Conservation (phyloP, 1,140 invertebrate species). For the Lasioglossum baleicum region DNA sequence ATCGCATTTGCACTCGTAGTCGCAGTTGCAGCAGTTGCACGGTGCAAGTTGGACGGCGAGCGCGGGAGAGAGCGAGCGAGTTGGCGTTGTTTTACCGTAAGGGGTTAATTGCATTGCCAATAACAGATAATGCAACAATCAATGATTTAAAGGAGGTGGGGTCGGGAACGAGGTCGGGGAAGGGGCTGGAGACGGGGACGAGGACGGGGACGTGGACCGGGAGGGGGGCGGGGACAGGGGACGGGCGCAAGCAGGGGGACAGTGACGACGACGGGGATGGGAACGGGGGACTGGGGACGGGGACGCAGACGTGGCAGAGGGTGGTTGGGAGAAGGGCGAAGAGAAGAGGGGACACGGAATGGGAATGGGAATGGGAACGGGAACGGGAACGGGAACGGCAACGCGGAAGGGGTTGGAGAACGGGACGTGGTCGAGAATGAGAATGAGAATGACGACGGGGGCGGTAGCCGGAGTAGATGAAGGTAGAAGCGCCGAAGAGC, state of each 20-base stretch:
- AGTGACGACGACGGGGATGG: constrained; percentile 19
- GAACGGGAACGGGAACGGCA: not conserved
- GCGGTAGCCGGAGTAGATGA: constrained; percentile 28
- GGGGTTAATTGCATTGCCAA: constrained; percentile 80
- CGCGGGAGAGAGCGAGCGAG: constrained; percentile 37
- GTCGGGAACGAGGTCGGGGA: constrained; percentile 21
- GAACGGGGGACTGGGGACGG: not conserved
- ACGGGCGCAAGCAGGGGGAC: not conserved
- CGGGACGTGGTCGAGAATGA: constrained; percentile 48
- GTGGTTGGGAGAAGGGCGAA: constrained; percentile 27
- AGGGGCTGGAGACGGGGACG: constrained; percentile 1
- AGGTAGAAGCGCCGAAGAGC: constrained; percentile 20
- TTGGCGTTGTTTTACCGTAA: constrained; percentile 76
- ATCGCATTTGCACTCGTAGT: constrained; percentile 32
- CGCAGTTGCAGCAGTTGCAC: constrained; percentile 30
- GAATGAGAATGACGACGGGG: constrained; percentile 38
- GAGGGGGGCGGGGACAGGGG: constrained; percentile 2
- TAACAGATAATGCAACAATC: constrained; percentile 80
- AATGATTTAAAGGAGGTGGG: constrained; percentile 76
- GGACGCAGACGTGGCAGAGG: constrained; percentile 15
- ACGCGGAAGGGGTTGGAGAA: constrained; percentile 35
- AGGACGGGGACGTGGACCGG: not conserved
- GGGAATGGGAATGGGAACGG: not conserved
- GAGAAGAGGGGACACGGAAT: not conserved
- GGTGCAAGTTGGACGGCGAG: constrained; percentile 10